These are phyloP conservation scores for Crotalus viridis DNA, from an alignment of 2,113 vertebrate species.

Conservation along the genomic window DNA sequence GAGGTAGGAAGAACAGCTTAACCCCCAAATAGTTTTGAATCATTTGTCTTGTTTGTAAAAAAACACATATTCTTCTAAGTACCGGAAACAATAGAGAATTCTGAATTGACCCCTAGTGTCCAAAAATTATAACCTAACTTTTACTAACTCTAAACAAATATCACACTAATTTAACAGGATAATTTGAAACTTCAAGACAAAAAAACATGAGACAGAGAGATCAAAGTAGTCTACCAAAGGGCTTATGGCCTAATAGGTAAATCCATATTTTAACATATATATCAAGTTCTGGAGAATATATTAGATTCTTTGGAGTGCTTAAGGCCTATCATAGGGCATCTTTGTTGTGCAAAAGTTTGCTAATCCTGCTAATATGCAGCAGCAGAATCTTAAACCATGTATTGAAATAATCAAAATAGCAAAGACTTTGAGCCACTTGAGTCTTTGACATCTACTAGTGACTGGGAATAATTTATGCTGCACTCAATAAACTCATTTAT, in stretches of 20 bases:
- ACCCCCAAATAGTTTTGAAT: not conserved
- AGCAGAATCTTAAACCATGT: not conserved
- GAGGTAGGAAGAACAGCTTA: not conserved
- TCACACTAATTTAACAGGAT: not conserved
- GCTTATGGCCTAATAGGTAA: not conserved
- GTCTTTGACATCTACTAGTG: not conserved
- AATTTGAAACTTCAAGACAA: not conserved
- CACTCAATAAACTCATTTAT: not conserved
- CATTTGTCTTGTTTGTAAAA: not conserved
- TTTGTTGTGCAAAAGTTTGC: not conserved
- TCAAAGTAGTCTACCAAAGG: not conserved
- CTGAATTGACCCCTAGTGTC: not conserved
- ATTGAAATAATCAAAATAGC: not conserved
- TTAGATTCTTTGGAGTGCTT: conserved; percentile 18
- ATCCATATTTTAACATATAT: conserved; percentile 1
- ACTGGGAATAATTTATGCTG: conserved; percentile 4
- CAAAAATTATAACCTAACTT: not conserved
- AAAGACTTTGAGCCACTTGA: not conserved
- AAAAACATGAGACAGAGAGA: not conserved
- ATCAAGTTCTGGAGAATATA: not conserved
- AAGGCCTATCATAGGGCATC: not conserved
- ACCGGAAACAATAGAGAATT: not conserved
- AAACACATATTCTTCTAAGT: not conserved
- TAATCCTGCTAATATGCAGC: not conserved
- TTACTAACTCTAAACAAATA: not conserved